A percentile compares a stretch with the other conserved stretches of the same genome.
These are phyloP conservation scores for Lamellibrachia luymesi DNA, from an alignment of 1,140 invertebrate species.

Conservation along the genomic window DNA sequence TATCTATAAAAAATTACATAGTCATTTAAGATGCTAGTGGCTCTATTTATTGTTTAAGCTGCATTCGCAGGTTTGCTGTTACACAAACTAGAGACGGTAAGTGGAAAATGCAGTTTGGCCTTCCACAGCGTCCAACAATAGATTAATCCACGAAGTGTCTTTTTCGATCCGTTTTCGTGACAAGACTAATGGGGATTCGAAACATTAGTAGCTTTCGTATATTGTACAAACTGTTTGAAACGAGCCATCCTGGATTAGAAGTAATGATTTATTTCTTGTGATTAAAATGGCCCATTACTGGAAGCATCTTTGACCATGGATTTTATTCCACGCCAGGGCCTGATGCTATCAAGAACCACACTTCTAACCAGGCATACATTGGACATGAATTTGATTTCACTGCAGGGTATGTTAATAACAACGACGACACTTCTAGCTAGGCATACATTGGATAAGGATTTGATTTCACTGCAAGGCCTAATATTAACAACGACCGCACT, in stretches of 20 bases:
- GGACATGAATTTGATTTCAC: background rate
- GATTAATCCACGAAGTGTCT: background rate
- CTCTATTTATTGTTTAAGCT: background rate
- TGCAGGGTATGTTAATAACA: background rate
- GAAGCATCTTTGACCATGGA: background rate
- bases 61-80: no score
- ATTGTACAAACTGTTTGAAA: background rate
- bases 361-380: background rate
- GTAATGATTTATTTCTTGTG: constrained; percentile 1
- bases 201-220: background rate
- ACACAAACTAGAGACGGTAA: background rate
- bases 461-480: no score
- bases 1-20: background rate
- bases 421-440: background rate
- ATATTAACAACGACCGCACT: no score
- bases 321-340: background rate
- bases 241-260: background rate
- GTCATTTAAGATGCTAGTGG: background rate
- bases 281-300: background rate
- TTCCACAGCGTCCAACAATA: background rate
- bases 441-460: background rate
- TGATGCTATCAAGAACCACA: background rate
- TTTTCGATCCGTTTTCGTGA: background rate
- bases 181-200: background rate
- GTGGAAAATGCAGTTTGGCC: background rate